Evolutionary conservation across 2,113 vertebrate species (phyloP).

Genomic region (Dromaius novaehollandiae): DNA sequence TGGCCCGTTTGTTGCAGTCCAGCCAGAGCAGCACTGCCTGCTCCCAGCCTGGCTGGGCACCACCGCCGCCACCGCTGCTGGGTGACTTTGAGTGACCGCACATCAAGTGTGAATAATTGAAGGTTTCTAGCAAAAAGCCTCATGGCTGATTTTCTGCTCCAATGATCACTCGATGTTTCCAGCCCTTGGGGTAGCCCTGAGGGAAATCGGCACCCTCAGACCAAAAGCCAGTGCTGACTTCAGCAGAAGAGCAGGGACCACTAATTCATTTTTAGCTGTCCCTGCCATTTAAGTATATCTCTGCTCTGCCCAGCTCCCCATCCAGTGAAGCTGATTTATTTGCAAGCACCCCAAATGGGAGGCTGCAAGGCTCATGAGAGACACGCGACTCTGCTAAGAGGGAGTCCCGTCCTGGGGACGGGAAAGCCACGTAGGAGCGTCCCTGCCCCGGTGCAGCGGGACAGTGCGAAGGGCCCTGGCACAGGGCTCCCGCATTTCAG

Average conservation of each 20-base stretch:
- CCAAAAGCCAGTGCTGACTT: accelerated
- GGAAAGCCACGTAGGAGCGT: too few relatives aligned
- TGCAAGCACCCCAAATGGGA: accelerated
- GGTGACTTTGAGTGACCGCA: background rate
- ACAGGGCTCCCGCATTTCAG: background rate
- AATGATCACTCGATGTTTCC: background rate
- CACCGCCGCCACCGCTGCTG: background rate
- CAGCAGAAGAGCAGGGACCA: background rate
- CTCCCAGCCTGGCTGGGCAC: conserved; percentile 33
- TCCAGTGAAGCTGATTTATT: background rate
- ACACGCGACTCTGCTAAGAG: background rate
- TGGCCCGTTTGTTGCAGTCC: conserved; percentile 11
- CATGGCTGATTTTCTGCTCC: background rate
- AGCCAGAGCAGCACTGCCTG: too few relatives aligned
- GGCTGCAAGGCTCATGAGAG: accelerated
- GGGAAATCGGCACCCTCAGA: background rate
- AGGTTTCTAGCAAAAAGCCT: background rate
- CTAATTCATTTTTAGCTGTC: background rate
- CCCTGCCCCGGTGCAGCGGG: too few relatives aligned
- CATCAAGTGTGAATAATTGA: background rate
- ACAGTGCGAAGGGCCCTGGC: too few relatives aligned
- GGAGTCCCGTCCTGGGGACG: background rate
- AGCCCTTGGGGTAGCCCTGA: accelerated
- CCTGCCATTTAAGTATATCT: background rate
- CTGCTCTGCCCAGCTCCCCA: background rate